Conservation (phyloP, 2,797 vertebrate genomes). For the Zalophus californianus region DNA sequence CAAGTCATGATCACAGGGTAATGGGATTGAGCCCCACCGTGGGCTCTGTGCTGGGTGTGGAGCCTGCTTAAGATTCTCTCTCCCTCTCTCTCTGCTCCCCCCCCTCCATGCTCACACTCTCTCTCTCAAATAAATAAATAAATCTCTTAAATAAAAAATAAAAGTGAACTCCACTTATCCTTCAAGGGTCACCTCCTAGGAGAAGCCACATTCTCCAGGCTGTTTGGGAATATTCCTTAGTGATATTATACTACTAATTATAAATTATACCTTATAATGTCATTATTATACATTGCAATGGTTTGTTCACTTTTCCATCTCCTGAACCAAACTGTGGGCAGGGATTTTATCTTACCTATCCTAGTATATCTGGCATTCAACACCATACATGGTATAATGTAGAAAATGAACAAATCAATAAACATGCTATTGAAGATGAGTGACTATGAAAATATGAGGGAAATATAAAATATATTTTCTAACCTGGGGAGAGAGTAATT, state of each 20-base stretch:
- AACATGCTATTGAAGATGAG: neutral
- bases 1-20: too few species aligned
- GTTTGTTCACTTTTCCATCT: constrained; percentile 28
- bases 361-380: neutral
- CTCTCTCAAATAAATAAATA: too few species aligned
- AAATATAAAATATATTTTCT: neutral
- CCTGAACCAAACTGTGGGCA: neutral
- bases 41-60: too few species aligned
- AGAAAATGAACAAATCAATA: neutral
- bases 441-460: constrained; percentile 25
- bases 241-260: neutral
- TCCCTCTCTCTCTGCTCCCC: too few species aligned
- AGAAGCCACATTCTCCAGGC: neutral
- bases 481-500: neutral
- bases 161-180: neutral
- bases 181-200: neutral
- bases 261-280: neutral
- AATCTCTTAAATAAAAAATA: neutral
- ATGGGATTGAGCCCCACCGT: too few species aligned
- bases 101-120: too few species aligned
- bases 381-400: neutral
- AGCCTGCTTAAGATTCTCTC: too few species aligned
- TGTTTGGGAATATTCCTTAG: neutral
- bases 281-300: neutral
- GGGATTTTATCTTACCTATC: constrained; percentile 9